These are phyloP conservation scores for Lamellibrachia columna DNA, from an alignment of 2,888 invertebrate genomes.

Conservation along the genomic window DNA sequence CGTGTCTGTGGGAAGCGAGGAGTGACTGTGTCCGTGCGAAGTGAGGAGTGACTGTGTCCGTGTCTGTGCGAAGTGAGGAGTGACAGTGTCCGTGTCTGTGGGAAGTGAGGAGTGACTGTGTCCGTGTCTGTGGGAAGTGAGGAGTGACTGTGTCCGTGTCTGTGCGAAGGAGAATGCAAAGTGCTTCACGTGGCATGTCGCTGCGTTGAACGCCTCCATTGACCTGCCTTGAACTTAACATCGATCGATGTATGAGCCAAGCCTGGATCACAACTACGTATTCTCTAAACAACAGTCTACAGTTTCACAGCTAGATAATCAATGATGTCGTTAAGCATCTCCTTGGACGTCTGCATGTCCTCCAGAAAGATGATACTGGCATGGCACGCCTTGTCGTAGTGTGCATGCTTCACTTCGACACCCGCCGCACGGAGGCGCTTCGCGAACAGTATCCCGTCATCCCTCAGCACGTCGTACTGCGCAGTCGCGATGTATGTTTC, in stretches of 20 bases:
- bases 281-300: not conserved
- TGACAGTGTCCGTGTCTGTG: too few relatives aligned
- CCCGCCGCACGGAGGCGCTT: constrained; percentile 53
- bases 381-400: constrained; percentile 56
- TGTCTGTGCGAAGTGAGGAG: too few relatives aligned
- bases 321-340: not conserved
- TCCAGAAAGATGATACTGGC: constrained; percentile 32
- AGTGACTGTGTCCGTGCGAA: too few relatives aligned
- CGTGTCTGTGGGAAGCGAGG: too few relatives aligned
- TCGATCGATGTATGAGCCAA: not conserved
- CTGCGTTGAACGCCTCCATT: not conserved
- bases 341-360: not conserved
- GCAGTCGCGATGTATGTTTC: constrained; percentile 63
- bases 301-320: constrained; percentile 4
- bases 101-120: too few relatives aligned
- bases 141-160: too few relatives aligned
- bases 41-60: too few relatives aligned
- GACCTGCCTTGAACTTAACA: not conserved
- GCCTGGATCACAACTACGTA: not conserved
- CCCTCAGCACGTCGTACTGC: constrained; percentile 64
- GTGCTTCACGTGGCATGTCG: not conserved
- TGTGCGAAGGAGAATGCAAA: not conserved
- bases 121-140: too few relatives aligned
- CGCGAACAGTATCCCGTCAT: constrained; percentile 65
- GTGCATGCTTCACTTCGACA: constrained; percentile 51